A percentile compares a stretch with the other conserved stretches of the same genome.
Conservation (phyloP, 2,797 vertebrate genomes). For the Loriculus beryllinus region DNA sequence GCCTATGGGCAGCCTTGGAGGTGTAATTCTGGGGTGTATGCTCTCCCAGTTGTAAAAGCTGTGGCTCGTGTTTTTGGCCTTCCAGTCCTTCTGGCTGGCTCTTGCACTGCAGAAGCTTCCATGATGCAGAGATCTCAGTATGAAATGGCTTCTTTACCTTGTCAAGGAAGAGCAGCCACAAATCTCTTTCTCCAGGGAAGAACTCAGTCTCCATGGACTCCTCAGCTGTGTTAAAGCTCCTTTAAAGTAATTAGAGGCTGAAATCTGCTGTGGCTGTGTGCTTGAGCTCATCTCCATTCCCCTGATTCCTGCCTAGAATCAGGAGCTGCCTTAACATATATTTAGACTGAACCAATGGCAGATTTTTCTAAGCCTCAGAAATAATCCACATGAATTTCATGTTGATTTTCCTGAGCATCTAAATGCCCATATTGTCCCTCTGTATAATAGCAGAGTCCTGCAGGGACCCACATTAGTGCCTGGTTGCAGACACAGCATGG, state of each 20-base stretch:
- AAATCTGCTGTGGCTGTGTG: neutral
- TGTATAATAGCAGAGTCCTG: neutral
- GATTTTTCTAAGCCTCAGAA: neutral
- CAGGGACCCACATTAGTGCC: neutral
- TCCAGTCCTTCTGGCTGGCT: neutral
- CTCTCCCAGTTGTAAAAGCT: neutral
- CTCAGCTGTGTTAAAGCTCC: slow-evolving; percentile 25
- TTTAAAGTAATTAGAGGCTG: slow-evolving; percentile 38
- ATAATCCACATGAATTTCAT: neutral
- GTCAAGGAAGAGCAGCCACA: neutral
- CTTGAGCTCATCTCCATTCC: slow-evolving; percentile 17
- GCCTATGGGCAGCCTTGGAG: neutral
- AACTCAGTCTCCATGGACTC: neutral
- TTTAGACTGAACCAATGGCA: neutral
- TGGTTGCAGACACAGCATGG: neutral
- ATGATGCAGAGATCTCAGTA: neutral
- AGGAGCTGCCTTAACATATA: neutral
- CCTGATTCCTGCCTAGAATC: neutral
- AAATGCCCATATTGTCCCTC: neutral
- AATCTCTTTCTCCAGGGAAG: neutral
- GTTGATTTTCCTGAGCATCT: neutral
- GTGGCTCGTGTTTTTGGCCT: neutral
- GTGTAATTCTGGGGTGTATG: fast-evolving
- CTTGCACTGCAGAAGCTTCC: neutral
- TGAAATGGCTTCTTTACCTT: neutral